Base-by-base conservation (phyloP, 64 coral and sea anemone genomes). In the Dendronephthya gigantea region DNA sequence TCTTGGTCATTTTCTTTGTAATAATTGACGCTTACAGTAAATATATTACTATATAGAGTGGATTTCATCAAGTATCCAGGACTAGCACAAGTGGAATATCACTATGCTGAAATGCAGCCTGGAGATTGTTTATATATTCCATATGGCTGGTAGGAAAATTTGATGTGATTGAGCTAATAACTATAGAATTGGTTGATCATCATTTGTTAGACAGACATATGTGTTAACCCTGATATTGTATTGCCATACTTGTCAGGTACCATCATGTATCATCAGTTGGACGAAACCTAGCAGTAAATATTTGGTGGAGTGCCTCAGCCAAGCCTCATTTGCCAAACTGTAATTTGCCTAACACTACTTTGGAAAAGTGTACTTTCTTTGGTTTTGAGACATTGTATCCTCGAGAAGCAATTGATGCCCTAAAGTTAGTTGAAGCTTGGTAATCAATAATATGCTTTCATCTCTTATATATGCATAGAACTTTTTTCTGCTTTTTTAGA, bases 111-210 rank as follows among this genome's bases (percentile, higher is more conserved):
- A 27, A 43, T 96, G 65, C 23, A 92, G 35, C 27, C 82, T 59
- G 94, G 94, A 69, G 94, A 96, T 65, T 96, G 94, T 49, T 83
- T 96, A 2, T 96, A 90, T 35, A 69, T 92, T 9, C 94, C 94
- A 0, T 96, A 89, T 68, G 82, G 87, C 17, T 96, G 94, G 94
- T 96, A 39, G 86, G 94, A 19, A 36, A 12, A 36, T 79, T 17
- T 6, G 11, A 45, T 11, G 41, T n/a, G n/a, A n/a, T n/a, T n/a
- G n/a, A n/a, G n/a, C n/a, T n/a, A n/a, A n/a, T n/a, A n/a, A n/a
- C n/a, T n/a, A n/a, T n/a, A n/a, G n/a, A n/a, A n/a, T n/a, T n/a
- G n/a, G n/a, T n/a, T n/a, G n/a, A n/a, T n/a, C n/a, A n/a, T n/a
- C n/a, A n/a, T n/a, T n/a, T n/a, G n/a, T n/a, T n/a, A n/a, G n/a